Evolutionary conservation across 2,888 invertebrate genomes (phyloP).

Genomic region (Sinohyriopsis cumingii): DNA sequence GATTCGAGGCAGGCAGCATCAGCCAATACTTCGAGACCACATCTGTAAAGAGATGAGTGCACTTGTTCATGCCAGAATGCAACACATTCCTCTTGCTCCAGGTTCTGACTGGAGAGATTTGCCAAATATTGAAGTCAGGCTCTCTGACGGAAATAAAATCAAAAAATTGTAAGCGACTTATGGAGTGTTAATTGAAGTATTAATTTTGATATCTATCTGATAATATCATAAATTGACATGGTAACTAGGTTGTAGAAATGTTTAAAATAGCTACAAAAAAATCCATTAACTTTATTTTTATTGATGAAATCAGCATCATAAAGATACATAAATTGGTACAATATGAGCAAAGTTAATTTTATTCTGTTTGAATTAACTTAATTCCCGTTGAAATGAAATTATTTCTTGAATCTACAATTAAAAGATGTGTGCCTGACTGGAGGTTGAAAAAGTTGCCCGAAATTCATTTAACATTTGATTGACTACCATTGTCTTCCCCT

Average conservation of each 20-base stretch:
- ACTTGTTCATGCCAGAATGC: slow-evolving; percentile 84
- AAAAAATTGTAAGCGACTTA: slow-evolving; percentile 76
- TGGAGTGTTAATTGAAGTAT: neutral
- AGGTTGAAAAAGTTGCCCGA: too few species aligned
- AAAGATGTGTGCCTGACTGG: too few species aligned
- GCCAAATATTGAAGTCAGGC: slow-evolving; percentile 82
- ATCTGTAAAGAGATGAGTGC: slow-evolving; percentile 89
- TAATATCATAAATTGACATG: neutral
- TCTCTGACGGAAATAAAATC: slow-evolving; percentile 81
- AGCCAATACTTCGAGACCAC: slow-evolving; percentile 80
- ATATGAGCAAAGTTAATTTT: too few species aligned
- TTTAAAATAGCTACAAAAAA: neutral
- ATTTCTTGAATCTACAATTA: too few species aligned
- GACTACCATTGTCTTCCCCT: too few species aligned
- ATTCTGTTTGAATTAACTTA: too few species aligned
- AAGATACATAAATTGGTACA: too few species aligned
- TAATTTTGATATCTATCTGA: neutral
- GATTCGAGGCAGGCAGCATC: slow-evolving; percentile 78
- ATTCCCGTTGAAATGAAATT: too few species aligned
- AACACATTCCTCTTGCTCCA: slow-evolving; percentile 81
- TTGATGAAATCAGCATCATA: too few species aligned
- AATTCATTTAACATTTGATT: too few species aligned
- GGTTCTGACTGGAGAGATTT: slow-evolving; percentile 91
- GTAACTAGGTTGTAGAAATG: neutral
- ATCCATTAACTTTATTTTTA: neutral